Evolutionary conservation across 2,113 vertebrate genomes (phyloP).

Genomic region (Taxidea taxus): DNA sequence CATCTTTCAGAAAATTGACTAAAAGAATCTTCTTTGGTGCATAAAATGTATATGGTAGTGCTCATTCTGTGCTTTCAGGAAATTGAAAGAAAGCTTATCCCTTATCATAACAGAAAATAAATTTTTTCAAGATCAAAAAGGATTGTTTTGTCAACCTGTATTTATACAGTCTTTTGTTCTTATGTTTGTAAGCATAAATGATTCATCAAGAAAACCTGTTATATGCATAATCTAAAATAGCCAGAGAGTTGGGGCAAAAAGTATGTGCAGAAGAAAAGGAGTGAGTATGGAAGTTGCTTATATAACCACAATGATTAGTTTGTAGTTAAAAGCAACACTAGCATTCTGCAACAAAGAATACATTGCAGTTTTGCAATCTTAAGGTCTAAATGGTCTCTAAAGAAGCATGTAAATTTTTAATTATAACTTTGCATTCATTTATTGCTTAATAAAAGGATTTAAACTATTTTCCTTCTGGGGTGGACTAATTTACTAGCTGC

Average conservation of each 20-base stretch:
- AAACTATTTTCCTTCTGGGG: not conserved
- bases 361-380: not conserved
- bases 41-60: not conserved
- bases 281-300: not conserved
- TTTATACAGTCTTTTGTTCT: not conserved
- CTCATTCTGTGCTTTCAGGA: not conserved
- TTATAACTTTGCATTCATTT: slow-evolving; percentile 38
- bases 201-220: not conserved
- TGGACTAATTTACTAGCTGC: slow-evolving; percentile 8
- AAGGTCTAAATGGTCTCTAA: not conserved
- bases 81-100: not conserved
- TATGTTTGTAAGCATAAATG: not conserved
- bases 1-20: not conserved
- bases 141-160: not conserved
- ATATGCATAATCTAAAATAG: not conserved
- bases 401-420: slow-evolving; percentile 33
- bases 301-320: not conserved
- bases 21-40: not conserved
- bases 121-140: not conserved
- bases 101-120: not conserved
- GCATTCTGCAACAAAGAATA: not conserved
- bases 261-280: not conserved
- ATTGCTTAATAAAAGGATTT: slow-evolving; percentile 48
- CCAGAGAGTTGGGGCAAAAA: not conserved
- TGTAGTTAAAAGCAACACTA: not conserved